A percentile compares a stretch with the other conserved stretches of the same genome.
Evolutionary conservation across 1,140 invertebrate genomes (phyloP).

Genomic region (Leptinotarsa defecta): DNA sequence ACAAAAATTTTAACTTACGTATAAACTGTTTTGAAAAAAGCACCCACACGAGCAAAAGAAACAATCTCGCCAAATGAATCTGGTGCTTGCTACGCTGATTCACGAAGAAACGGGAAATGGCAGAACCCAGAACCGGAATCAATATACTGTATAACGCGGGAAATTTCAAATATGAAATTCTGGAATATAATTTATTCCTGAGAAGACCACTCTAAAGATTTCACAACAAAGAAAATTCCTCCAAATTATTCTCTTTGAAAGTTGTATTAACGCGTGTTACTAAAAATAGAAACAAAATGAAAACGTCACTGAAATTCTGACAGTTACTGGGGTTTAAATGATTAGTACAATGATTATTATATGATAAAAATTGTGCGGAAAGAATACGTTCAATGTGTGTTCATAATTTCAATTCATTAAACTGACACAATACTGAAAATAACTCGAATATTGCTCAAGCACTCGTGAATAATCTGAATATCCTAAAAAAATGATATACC

Average conservation of each 20-base stretch:
- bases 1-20: conserved; percentile 12
- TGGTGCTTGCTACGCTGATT: conserved; percentile 19
- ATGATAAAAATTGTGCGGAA: too few species aligned
- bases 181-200: background rate
- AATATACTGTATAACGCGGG: conserved; percentile 14
- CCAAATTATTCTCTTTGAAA: conserved; percentile 13
- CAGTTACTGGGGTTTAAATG: background rate
- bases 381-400: too few species aligned
- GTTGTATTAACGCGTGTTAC: background rate
- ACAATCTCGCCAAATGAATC: conserved; percentile 4
- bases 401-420: too few species aligned
- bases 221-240: conserved; percentile 22
- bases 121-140: conserved; percentile 28
- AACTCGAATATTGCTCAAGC: too few species aligned
- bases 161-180: conserved; percentile 11
- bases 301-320: conserved; percentile 21
- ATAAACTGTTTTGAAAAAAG: conserved; percentile 21
- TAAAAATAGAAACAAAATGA: conserved; percentile 19
- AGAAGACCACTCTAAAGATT: conserved; percentile 19
- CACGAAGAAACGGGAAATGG: conserved; percentile 24
- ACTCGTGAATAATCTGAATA: too few species aligned
- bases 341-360: too few species aligned
- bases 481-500: too few species aligned
- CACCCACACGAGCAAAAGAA: conserved; percentile 16
- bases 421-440: too few species aligned